Evolutionary conservation across 1,140 invertebrate species (phyloP), one percentile per base, ranked within the genome.

Genomic region (Phenacoccus solenopsis): DNA sequence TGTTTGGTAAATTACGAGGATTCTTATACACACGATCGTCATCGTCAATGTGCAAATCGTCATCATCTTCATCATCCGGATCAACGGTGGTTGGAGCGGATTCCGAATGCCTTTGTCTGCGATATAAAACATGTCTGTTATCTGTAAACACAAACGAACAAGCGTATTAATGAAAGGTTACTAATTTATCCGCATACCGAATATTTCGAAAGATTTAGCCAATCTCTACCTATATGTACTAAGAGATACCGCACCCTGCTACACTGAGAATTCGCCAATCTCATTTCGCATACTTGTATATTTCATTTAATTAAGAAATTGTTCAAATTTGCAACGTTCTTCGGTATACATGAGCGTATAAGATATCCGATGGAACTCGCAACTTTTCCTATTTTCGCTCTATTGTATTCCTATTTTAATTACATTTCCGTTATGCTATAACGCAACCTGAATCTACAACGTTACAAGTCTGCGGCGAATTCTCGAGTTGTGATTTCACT

Each of bases 1-100:
- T 86, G 10, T 90, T 91, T 1, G 91, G 91, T 0, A 89, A 92
- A 78, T 93, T 94, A 71, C 91, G 81, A 0, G 91, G 91, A 79
- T 94, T 94, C 78, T 94, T 94, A 79, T 93, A 93, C 20, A 91
- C 84, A 1, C 87, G 80, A 1, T 88, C 86, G 72, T 90, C 87
- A 72, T 89, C 87, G 71, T 87, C 86, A 7, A 84, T 80, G 73
- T 87, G 85, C 1, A 78, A 77, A 77, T 82, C 76, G 73, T 85
- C 81, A n/a, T 75, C 73, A 12, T 70, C 70, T n/a, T 74, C 70
- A 10, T 77, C 75, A 32, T 75, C 74, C 0, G 72, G 71, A 27
- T 75, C 74, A 10, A 70, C 71, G 10, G 67, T 49, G 13, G 67
- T 67, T n/a, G 24, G 22, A 16, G 30, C 25, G 7, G 64, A 21